Conservation (phyloP, 1,140 invertebrate species). For the Drosophila sechellia region DNA sequence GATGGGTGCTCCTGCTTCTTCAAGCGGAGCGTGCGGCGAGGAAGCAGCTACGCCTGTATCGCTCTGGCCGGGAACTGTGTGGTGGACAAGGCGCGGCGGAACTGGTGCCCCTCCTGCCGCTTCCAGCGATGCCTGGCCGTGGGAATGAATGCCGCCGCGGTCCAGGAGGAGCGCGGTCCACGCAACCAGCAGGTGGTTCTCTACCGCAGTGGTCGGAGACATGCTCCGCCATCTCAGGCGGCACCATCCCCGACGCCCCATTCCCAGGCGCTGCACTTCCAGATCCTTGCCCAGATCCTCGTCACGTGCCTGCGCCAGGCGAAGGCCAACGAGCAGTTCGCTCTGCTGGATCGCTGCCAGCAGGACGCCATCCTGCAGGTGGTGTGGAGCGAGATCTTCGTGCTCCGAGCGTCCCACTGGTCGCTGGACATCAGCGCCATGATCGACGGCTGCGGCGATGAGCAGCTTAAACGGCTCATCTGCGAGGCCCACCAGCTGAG, state of each 20-base stretch:
- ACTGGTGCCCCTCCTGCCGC: slow-evolving; percentile 95
- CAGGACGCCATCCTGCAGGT: slow-evolving; percentile 86
- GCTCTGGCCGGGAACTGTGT: slow-evolving; percentile 91
- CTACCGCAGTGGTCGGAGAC: slow-evolving; percentile 6
- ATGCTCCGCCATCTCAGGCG: neutral
- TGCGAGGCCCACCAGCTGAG: slow-evolving; percentile 84
- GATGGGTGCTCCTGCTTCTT: slow-evolving; percentile 96
- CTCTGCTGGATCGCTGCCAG: slow-evolving; percentile 83
- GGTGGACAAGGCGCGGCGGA: slow-evolving; percentile 92
- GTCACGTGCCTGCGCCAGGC: slow-evolving; percentile 86
- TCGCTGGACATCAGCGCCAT: slow-evolving; percentile 85
- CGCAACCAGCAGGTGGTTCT: slow-evolving; percentile 74
- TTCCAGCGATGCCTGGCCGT: slow-evolving; percentile 91
- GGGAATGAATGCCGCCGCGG: slow-evolving; percentile 92
- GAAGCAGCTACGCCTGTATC: slow-evolving; percentile 90
- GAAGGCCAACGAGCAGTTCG: slow-evolving; percentile 86
- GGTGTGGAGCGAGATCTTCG: slow-evolving; percentile 87
- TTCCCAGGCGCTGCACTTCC: slow-evolving; percentile 81
- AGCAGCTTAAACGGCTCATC: slow-evolving; percentile 65
- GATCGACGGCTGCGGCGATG: slow-evolving; percentile 76
- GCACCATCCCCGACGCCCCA: neutral
- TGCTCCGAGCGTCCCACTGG: slow-evolving; percentile 87
- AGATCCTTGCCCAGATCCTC: slow-evolving; percentile 86
- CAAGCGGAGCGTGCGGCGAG: slow-evolving; percentile 91
- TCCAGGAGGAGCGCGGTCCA: slow-evolving; percentile 92